phyloP scores from a whole-genome alignment of 37 sponge, comb jelly and placozoan genomes.

The Ianthella basta region DNA sequence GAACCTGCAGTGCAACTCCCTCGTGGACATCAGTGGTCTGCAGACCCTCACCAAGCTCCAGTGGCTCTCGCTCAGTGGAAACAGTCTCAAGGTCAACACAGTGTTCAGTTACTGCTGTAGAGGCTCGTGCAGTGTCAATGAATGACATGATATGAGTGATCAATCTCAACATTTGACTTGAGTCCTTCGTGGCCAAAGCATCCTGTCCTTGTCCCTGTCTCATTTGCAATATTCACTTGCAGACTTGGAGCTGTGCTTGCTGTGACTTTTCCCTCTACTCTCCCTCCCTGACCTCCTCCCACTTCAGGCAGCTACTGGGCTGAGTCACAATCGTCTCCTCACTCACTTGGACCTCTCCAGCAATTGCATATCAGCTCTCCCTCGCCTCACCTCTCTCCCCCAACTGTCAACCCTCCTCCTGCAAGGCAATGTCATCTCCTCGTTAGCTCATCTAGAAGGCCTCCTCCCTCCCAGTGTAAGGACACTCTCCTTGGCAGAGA shows the following conservation, averaged over 20 bases:
- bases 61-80: conserved; percentile 70
- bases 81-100: conserved; percentile 65
- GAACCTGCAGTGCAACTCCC: conserved; percentile 68
- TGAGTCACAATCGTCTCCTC: conserved; percentile 14
- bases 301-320: conserved; percentile 25
- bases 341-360: conserved; percentile 66
- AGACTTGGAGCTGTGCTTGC: too few species aligned
- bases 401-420: conserved; percentile 62
- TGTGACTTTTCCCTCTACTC: too few species aligned
- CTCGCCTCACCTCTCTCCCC: conserved; percentile 15
- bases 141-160: too few species aligned
- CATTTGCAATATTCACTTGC: too few species aligned
- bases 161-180: too few species aligned
- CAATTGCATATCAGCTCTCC: conserved; percentile 34
- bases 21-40: conserved; percentile 56
- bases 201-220: too few species aligned
- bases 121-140: too few species aligned
- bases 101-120: not conserved
- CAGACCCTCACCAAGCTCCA: conserved; percentile 42
- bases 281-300: not conserved
- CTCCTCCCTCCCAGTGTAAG: conserved; percentile 35
- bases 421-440: conserved; percentile 56
- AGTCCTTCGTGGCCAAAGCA: too few species aligned
- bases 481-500: conserved; percentile 68
- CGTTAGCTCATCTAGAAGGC: conserved; percentile 29